Base-by-base conservation (phyloP, 2,113 vertebrate species). In the Donacobius atricapilla region DNA sequence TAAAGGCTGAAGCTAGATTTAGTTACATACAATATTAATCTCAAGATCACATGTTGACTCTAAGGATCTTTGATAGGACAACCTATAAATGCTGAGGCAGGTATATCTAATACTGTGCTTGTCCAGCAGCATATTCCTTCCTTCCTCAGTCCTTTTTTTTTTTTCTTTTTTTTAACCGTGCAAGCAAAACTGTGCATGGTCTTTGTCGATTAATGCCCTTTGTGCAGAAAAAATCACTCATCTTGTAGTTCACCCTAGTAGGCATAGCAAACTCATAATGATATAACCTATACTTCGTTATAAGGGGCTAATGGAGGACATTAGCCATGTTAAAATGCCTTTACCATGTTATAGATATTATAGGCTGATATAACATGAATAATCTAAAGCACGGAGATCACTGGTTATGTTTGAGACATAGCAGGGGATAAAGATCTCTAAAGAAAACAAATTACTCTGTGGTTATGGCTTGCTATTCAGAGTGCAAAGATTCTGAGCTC, bases 281-380 rank as follows among this genome's bases (percentile, higher is more conserved):
- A 97, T 98, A 97, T 98, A 98, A 98, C 98, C 97, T 98, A 97
- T 98, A 98, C 98, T 98, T 99, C 98, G 98, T 98, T 99, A 98
- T 61, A 97, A 94, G 96, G 82, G 86, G 97, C 97, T 99, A 98
- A 98, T 98, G 98, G 98, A 97, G 95, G 93, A 98, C 98, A 98
- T 98, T 98, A 98, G 98, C 98, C 91, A 60, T 95, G 45, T 95
- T 96, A 76, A 95, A 96, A 92, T 95, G 83, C 95, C 94, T 97
- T 97, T 97, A 97, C 81, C 71, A 96, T 94, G 51, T 97, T 90
- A 81, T 61, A 92, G 60, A 92, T 94, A 93, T 53, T 94, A 97
- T 95, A 94, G 96, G 94, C 94, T 97, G 96, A 89, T 96, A 95
- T 68, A 75, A 96, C 91, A 89, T 79, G 54, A 90, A 93, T 93